These are phyloP conservation scores for Bhutanitis thaidina DNA, from an alignment of 2,888 invertebrate species.

Conservation along the genomic window DNA sequence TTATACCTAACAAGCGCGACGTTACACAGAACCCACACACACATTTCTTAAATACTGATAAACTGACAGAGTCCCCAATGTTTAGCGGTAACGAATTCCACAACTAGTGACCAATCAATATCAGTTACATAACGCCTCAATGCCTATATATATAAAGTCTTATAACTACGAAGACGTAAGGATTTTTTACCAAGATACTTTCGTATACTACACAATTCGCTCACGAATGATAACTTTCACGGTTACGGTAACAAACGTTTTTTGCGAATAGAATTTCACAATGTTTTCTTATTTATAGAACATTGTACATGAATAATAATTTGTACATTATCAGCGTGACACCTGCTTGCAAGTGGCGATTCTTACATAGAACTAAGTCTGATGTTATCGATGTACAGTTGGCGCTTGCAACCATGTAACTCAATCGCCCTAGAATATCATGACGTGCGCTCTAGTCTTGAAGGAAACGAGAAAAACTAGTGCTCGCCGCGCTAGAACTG, in stretches of 20 bases:
- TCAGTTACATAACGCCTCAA: no score
- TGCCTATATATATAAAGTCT: no score
- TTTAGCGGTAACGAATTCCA: no score
- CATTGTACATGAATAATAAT: no score
- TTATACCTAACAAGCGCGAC: no score
- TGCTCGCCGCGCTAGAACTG: slow-evolving; percentile 26
- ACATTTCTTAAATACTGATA: no score
- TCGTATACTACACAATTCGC: neutral
- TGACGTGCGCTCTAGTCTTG: slow-evolving; percentile 27
- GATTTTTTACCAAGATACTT: neutral
- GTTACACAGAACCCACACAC: no score
- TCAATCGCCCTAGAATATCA: slow-evolving; percentile 22
- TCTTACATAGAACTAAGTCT: slow-evolving; percentile 18
- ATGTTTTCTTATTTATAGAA: no score
- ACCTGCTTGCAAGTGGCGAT: slow-evolving; percentile 4
- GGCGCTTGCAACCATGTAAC: slow-evolving; percentile 8
- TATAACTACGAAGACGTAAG: neutral
- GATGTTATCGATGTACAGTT: slow-evolving; percentile 1
- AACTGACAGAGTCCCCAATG: no score
- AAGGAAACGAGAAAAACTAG: slow-evolving; percentile 47
- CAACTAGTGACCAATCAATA: no score
- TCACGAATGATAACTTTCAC: neutral
- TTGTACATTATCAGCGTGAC: neutral
- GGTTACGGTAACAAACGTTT: no score
- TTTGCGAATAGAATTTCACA: no score